phyloP scores from a whole-genome alignment of 2,888 invertebrate species.

The Agonopterix alstromeriana region DNA sequence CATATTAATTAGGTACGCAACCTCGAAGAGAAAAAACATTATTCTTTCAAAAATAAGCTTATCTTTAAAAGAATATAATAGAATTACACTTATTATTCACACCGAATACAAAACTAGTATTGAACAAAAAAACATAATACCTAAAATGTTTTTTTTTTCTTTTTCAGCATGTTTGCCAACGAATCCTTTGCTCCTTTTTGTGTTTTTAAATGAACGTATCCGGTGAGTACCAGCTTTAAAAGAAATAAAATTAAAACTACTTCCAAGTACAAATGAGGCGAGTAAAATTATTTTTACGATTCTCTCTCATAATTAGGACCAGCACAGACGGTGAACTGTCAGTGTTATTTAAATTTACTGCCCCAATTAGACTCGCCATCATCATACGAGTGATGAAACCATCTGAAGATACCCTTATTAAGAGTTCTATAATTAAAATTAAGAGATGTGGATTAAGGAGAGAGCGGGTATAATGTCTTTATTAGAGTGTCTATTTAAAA shows the following conservation, averaged over 20 bases:
- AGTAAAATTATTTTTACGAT: constrained; percentile 74
- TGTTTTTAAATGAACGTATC: too few species aligned
- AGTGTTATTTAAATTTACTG: constrained; percentile 75
- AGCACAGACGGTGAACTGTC: constrained; percentile 68
- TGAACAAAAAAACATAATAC: too few species aligned
- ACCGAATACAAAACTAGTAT: too few species aligned
- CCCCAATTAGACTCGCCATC: constrained; percentile 73
- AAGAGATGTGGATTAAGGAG: constrained; percentile 36
- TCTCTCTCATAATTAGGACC: constrained; percentile 69
- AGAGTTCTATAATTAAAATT: constrained; percentile 72
- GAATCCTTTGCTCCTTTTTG: too few species aligned
- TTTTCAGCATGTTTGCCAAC: too few species aligned
- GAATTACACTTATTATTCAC: too few species aligned
- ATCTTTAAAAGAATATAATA: too few species aligned
- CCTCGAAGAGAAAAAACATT: too few species aligned
- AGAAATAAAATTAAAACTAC: constrained; percentile 66
- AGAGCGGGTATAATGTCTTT: background rate
- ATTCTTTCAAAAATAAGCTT: too few species aligned
- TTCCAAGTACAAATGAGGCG: constrained; percentile 67
- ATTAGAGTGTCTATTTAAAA: background rate
- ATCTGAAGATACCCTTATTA: constrained; percentile 68
- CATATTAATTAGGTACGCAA: too few species aligned
- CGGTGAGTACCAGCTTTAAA: constrained; percentile 25
- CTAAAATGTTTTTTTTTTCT: too few species aligned
- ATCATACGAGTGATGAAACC: constrained; percentile 63